Conservation (phyloP, 2,888 invertebrate species). For the Agelastica alni region DNA sequence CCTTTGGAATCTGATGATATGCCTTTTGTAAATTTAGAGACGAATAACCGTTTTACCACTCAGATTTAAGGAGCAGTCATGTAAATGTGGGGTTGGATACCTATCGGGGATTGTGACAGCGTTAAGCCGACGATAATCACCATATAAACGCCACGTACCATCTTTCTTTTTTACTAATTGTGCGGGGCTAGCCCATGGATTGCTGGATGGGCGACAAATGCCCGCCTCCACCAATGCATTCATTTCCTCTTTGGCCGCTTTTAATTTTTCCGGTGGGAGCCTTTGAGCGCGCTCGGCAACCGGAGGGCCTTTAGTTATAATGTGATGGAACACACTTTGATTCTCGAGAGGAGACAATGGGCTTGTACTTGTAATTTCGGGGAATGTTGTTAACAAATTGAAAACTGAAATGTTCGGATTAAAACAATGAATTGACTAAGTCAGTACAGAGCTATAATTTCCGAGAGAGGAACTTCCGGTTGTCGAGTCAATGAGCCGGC, state of each 20-base stretch:
- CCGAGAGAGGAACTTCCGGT: neutral
- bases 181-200: constrained; percentile 7
- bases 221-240: neutral
- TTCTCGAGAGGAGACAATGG: neutral
- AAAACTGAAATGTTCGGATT: neutral
- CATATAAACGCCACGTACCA: too few relatives aligned
- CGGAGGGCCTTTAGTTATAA: constrained; percentile 3
- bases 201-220: constrained; percentile 6
- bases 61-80: too few relatives aligned
- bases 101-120: neutral
- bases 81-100: neutral
- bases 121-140: neutral
- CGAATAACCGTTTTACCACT: too few relatives aligned
- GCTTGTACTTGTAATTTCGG: neutral
- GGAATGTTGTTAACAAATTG: neutral
- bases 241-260: constrained; percentile 1
- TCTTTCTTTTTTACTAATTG: neutral
- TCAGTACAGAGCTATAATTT: constrained; percentile 1
- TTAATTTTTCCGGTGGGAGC: constrained; percentile 2
- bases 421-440: neutral
- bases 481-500: constrained; percentile 2
- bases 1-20: neutral
- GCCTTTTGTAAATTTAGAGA: neutral
- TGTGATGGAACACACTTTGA: neutral
- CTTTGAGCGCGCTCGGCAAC: neutral